phyloP scores from a whole-genome alignment of 2,113 vertebrate genomes.

The Hippocampus abdominalis region DNA sequence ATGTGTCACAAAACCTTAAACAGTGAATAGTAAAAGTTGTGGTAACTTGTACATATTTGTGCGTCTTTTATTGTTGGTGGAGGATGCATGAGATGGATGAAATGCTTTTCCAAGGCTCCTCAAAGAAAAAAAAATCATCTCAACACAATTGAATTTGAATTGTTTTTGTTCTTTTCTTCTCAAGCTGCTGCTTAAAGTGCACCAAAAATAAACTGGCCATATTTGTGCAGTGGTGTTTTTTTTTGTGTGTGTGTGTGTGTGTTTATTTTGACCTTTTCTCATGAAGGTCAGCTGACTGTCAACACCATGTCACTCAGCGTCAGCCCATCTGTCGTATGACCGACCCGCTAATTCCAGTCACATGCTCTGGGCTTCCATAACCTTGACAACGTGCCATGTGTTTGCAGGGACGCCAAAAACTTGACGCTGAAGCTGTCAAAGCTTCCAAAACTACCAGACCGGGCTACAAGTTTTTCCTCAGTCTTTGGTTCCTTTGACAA shows the following conservation, averaged over 20 bases:
- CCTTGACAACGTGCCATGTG: background rate
- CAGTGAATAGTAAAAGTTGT: constrained; percentile 36
- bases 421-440: background rate
- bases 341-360: background rate
- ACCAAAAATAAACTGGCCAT: background rate
- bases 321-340: background rate
- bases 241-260: background rate
- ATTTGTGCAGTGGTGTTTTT: background rate
- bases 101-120: no score
- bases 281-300: background rate
- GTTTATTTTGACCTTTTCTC: background rate
- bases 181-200: background rate
- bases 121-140: no score
- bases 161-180: constrained; percentile 32
- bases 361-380: background rate
- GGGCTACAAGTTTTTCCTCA: background rate
- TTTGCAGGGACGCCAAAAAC: background rate
- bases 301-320: background rate
- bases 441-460: background rate
- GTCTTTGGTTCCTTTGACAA: background rate
- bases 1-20: constrained; percentile 43
- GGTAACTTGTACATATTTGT: constrained; percentile 46
- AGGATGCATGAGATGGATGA: constrained; percentile 17
- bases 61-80: constrained; percentile 54
- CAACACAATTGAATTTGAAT: constrained; percentile 17